Base-by-base conservation (phyloP, 2,888 invertebrate genomes). In the Euclidia mi region DNA sequence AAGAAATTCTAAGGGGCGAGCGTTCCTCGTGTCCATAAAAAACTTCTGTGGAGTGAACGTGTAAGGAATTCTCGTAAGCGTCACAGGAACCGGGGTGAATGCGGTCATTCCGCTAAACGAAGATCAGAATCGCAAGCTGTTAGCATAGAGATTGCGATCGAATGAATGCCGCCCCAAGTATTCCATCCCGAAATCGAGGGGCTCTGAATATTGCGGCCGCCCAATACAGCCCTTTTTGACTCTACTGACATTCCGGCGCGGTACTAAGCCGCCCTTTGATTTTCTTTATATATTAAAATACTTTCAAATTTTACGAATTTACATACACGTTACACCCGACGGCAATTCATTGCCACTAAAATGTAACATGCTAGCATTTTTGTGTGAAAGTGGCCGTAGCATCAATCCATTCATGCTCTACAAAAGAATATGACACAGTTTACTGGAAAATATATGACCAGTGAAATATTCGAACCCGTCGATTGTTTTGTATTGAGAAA, bases 21-120 rank as follows among this genome's bases (percentile, higher is more conserved):
- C 87, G 83, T 82, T 89, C 84, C 75, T 78, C 78, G 82, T 87
- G 89, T 88, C 87, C 86, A 92, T 93, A 93, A 94, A 74, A 93
- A 93, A 91, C 88, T 91, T 89, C 79, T 88, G 84, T 85, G 88
- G 89, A 88, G 87, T 86, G 88, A n/a, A n/a, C n/a, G n/a, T n/a
- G n/a, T n/a, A n/a, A 90, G 90, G 93, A 93, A 92, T 94, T 69
- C 69, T 76, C 73, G 69, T 73, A 92, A 92, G 85, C 92, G 90
- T 91, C 90, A 89, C 89, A 81, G 87, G 84, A 84, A 83, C 82
- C 79, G 88, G 89, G 91, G 93, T 89, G 92, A 85, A 92, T 92
- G 94, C 92, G 94, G 94, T 94, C 94, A 94, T 94, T 94, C 82
- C 91, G 94, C 92, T 94, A 94, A 94, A 94, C 94, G 94, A 94